Percentiles rank a stretch among this genome's conserved stretches.
These are phyloP conservation scores for Laupala kohalensis DNA, from an alignment of 1,140 invertebrate species.

Conservation along the genomic window DNA sequence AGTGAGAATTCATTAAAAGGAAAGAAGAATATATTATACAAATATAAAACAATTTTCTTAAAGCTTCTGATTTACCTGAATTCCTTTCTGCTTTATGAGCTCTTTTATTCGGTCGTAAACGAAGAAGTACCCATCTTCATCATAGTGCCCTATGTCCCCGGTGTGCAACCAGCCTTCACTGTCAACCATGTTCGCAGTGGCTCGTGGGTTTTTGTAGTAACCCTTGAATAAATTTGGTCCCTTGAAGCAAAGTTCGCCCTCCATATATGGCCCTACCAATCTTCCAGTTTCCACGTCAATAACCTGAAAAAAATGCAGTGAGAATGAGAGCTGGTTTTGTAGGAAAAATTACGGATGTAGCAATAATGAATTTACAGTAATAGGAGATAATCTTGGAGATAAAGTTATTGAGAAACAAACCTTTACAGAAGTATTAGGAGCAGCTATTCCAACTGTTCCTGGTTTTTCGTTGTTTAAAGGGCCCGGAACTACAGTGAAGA, in stretches of 20 bases:
- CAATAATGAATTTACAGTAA: not conserved
- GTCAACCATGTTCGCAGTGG: conserved; percentile 44
- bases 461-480: conserved; percentile 23
- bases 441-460: conserved; percentile 41
- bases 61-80: conserved; percentile 27
- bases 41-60: not conserved
- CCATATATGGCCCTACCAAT: conserved; percentile 39
- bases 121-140: conserved; percentile 37
- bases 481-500: not conserved
- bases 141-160: conserved; percentile 49
- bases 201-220: conserved; percentile 44
- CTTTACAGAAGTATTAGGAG: not conserved
- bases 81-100: conserved; percentile 38
- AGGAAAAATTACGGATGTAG: not conserved
- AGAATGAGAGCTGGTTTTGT: too few relatives aligned
- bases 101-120: conserved; percentile 51
- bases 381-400: not conserved
- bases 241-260: conserved; percentile 58
- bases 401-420: not conserved
- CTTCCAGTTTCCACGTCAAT: conserved; percentile 33
- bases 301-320: conserved; percentile 30
- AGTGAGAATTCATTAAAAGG: not conserved
- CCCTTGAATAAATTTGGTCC: conserved; percentile 52
- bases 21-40: conserved; percentile 9
- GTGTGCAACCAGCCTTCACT: conserved; percentile 50